A percentile compares a stretch with the other conserved stretches of the same genome.
These are phyloP conservation scores for Phataginus tricuspis DNA, from an alignment of 2,797 vertebrate species.

Conservation along the genomic window DNA sequence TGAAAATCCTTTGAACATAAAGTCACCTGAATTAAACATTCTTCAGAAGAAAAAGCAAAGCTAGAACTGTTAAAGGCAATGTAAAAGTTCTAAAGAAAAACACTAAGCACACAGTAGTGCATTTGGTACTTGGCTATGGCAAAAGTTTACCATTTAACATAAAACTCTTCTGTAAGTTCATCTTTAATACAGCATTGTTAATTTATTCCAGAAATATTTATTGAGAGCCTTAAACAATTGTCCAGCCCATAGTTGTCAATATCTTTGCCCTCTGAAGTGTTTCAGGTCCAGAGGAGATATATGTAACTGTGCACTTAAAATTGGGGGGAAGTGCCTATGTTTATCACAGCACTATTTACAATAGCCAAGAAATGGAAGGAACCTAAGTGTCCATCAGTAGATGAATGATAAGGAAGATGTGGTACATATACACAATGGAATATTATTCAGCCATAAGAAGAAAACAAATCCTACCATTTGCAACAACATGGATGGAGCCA, in stretches of 20 bases:
- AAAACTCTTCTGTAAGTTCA: background rate
- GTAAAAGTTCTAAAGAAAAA: slow-evolving; percentile 13
- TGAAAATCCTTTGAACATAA: slow-evolving; percentile 37
- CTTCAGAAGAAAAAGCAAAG: background rate
- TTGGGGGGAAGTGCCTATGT: no score
- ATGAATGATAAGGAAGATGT: no score
- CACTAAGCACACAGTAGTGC: background rate
- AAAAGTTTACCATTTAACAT: slow-evolving; percentile 2
- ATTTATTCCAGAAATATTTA: slow-evolving; percentile 29
- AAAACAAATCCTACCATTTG: no score
- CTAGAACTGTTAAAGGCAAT: background rate
- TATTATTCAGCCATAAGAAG: no score
- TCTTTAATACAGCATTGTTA: background rate
- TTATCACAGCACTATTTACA: no score
- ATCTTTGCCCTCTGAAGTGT: background rate
- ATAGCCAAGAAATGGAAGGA: no score
- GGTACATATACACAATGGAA: no score
- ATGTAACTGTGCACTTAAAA: background rate
- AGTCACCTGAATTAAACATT: background rate
- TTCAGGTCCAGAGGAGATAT: background rate
- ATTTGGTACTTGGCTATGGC: background rate
- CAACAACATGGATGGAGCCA: no score
- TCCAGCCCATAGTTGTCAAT: background rate
- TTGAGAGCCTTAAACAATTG: slow-evolving; percentile 8
- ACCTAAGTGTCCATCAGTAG: no score